Conservation (phyloP, 2,113 vertebrate species). For the Cyrtonyx montezumae region DNA sequence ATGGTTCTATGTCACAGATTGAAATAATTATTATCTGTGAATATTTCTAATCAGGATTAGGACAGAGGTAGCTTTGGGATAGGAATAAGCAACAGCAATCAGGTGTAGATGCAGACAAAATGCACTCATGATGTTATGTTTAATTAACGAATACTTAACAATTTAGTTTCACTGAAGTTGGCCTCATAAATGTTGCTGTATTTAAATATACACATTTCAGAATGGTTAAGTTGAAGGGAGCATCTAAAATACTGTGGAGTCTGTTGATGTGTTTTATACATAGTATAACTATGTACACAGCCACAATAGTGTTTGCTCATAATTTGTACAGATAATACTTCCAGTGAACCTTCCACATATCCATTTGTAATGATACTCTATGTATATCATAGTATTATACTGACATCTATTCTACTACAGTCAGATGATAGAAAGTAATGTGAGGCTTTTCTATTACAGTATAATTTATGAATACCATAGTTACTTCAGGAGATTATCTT, state of each 20-base stretch:
- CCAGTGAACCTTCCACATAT: background rate
- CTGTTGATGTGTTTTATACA: background rate
- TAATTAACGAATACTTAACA: background rate
- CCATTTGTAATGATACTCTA: background rate
- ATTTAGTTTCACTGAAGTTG: background rate
- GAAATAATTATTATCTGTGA: background rate
- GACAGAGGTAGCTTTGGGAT: background rate
- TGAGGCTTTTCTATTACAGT: background rate
- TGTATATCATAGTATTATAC: background rate
- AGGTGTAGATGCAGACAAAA: background rate
- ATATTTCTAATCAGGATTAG: background rate
- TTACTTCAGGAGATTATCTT: slow-evolving; percentile 30
- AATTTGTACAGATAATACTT: background rate
- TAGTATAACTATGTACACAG: background rate
- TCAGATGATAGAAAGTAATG: slow-evolving; percentile 23
- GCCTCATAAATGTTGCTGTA: background rate
- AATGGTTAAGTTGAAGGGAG: background rate
- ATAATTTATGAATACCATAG: slow-evolving; percentile 16
- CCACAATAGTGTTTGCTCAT: background rate
- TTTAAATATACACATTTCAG: background rate
- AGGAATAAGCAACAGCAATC: background rate
- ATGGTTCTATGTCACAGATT: background rate
- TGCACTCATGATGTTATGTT: background rate
- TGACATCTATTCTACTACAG: background rate
- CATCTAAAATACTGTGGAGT: background rate